Percentiles rank a stretch among this genome's conserved stretches.
phyloP scores from a whole-genome alignment of 2,113 vertebrate genomes.

The Oryzias celebensis region DNA sequence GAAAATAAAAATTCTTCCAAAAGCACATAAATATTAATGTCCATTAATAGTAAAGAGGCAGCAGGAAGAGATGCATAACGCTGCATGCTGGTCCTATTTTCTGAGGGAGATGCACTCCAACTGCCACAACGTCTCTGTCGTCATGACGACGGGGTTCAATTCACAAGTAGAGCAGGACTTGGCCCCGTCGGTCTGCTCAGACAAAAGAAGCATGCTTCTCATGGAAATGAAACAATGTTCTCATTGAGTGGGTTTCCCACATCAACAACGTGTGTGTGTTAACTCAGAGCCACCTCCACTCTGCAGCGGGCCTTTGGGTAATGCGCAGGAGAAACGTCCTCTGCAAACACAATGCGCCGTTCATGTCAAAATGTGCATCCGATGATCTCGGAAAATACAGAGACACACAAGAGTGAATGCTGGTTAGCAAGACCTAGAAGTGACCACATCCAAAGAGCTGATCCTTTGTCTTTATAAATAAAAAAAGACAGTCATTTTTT shows the following conservation, averaged over 20 bases:
- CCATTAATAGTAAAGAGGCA: slow-evolving; percentile 75
- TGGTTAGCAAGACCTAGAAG: slow-evolving; percentile 57
- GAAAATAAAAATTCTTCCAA: slow-evolving; percentile 43
- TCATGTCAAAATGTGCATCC: slow-evolving; percentile 26
- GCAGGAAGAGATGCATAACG: slow-evolving; percentile 58
- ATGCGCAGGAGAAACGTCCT: not conserved
- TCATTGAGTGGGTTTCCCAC: slow-evolving; percentile 16
- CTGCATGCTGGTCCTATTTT: slow-evolving; percentile 53
- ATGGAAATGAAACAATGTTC: slow-evolving; percentile 20
- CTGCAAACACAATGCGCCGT: not conserved
- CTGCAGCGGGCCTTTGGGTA: slow-evolving; percentile 11
- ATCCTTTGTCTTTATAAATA: not conserved
- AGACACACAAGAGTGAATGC: slow-evolving; percentile 43
- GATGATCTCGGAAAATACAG: slow-evolving; percentile 51
- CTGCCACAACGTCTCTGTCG: slow-evolving; percentile 61
- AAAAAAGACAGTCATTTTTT: too few relatives aligned
- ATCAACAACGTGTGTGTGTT: slow-evolving; percentile 31
- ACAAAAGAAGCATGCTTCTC: slow-evolving; percentile 43
- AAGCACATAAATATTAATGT: slow-evolving; percentile 75
- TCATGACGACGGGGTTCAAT: slow-evolving; percentile 75
- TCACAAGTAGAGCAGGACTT: slow-evolving; percentile 49
- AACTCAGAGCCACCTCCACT: slow-evolving; percentile 19
- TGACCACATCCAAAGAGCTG: slow-evolving; percentile 43
- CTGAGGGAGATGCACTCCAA: slow-evolving; percentile 60
- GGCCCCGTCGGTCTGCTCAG: slow-evolving; percentile 39